phyloP scores from a whole-genome alignment of 2,113 vertebrate species.

The Scartelaos histophorus region DNA sequence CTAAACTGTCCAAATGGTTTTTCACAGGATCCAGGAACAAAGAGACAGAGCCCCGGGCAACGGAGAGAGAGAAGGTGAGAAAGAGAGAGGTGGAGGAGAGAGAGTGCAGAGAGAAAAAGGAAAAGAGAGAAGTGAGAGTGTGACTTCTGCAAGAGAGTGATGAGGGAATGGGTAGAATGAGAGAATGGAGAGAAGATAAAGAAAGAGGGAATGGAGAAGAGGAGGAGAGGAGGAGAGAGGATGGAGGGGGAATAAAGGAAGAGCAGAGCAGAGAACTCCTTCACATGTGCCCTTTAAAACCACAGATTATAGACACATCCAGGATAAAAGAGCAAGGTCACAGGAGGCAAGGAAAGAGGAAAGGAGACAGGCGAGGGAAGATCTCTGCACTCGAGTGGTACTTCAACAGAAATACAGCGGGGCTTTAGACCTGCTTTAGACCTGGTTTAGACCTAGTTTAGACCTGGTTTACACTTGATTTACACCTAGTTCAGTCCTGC shows the following conservation, averaged over 20 bases:
- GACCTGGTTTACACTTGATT: no score
- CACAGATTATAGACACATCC: constrained; percentile 41
- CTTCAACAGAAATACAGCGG: background rate
- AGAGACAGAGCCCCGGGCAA: constrained; percentile 48
- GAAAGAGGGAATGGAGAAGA: no score
- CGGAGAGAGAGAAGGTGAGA: constrained; percentile 12
- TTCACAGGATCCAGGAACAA: constrained; percentile 8
- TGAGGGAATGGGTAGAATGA: no score
- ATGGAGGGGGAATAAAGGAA: constrained; percentile 16
- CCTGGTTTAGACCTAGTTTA: no score
- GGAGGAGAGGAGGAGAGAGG: no score
- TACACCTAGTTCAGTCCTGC: no score
- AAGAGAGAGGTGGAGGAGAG: no score
- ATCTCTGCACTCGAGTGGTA: background rate
- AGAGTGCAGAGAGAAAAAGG: no score
- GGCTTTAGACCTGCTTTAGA: no score
- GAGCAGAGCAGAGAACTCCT: constrained; percentile 48
- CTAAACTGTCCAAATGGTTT: background rate
- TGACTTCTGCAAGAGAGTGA: no score
- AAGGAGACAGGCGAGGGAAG: background rate
- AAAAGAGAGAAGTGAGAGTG: no score
- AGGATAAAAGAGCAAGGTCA: constrained; percentile 34
- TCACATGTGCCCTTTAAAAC: constrained; percentile 47
- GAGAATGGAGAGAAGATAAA: no score
- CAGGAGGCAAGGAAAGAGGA: background rate